These are phyloP conservation scores for Drosophila sordidapex DNA, from an alignment of 2,888 invertebrate genomes.

Conservation along the genomic window DNA sequence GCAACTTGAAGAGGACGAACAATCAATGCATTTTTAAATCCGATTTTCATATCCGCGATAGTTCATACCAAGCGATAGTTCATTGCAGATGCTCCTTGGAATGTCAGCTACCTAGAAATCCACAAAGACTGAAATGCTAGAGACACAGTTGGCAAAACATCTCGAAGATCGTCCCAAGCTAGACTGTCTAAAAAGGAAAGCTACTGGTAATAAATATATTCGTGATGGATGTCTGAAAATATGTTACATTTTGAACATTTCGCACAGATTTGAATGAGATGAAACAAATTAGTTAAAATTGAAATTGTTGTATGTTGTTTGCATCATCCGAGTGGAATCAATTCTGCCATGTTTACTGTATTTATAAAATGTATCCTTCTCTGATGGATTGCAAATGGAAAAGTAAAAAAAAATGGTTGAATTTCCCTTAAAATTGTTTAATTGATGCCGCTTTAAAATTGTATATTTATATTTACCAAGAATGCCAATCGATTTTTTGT, in stretches of 20 bases:
- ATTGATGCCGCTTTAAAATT: conserved; percentile 60
- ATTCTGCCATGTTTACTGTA: neutral
- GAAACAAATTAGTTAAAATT: neutral
- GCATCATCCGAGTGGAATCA: neutral
- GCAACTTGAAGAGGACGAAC: neutral
- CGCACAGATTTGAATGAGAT: neutral
- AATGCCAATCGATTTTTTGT: conserved; percentile 55
- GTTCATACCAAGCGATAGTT: neutral
- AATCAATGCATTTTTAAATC: neutral
- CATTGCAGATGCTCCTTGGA: neutral
- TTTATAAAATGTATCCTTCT: neutral
- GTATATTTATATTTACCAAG: conserved; percentile 55
- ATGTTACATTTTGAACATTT: neutral
- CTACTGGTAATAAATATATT: neutral
- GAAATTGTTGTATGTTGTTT: neutral
- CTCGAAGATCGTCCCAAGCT: neutral
- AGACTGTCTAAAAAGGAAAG: neutral
- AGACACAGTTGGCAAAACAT: neutral
- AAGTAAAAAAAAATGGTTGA: neutral
- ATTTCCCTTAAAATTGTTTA: conserved; percentile 46
- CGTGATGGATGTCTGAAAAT: neutral
- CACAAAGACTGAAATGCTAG: neutral
- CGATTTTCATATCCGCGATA: neutral
- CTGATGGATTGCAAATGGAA: neutral
- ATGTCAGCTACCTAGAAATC: neutral